phyloP scores from a whole-genome alignment of 2,888 invertebrate species.

The Hemithea aestivaria region DNA sequence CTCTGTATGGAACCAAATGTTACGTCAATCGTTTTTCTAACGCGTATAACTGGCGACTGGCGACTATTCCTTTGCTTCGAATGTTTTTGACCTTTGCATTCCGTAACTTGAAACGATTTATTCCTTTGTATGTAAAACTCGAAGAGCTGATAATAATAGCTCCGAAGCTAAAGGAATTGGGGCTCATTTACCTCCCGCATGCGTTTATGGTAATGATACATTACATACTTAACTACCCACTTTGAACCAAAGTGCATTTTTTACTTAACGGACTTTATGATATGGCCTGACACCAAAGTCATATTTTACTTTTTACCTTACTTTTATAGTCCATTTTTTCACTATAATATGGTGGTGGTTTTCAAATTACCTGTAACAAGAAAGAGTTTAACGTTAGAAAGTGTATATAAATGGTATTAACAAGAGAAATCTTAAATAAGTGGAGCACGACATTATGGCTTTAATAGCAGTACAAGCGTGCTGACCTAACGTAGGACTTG shows the following conservation, averaged over 20 bases:
- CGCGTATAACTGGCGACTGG: conserved; percentile 26
- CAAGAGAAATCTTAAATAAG: conserved; percentile 26
- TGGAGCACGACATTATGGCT: conserved; percentile 28
- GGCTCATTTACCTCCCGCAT: no score
- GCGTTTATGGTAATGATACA: conserved; percentile 4
- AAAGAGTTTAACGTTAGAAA: conserved; percentile 28
- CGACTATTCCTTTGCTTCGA: conserved; percentile 23
- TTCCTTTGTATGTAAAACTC: no score
- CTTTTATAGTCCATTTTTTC: no score
- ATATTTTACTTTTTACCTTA: no score
- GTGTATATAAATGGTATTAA: conserved; percentile 29
- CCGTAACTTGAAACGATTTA: no score
- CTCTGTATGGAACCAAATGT: conserved; percentile 54
- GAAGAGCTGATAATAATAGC: no score
- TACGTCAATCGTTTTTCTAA: conserved; percentile 53
- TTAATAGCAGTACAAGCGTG: conserved; percentile 21
- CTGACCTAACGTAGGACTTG: conserved; percentile 22
- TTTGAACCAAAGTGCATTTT: no score
- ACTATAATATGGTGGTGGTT: conserved; percentile 3
- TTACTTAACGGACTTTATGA: conserved; percentile 5
- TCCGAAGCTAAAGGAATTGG: no score
- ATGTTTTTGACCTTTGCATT: conserved; percentile 16
- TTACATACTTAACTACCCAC: conserved; percentile 12
- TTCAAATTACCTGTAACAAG: conserved; percentile 54
- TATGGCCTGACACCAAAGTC: no score